Evolutionary conservation across 2,113 vertebrate species (phyloP).

Genomic region (Clupea harengus): DNA sequence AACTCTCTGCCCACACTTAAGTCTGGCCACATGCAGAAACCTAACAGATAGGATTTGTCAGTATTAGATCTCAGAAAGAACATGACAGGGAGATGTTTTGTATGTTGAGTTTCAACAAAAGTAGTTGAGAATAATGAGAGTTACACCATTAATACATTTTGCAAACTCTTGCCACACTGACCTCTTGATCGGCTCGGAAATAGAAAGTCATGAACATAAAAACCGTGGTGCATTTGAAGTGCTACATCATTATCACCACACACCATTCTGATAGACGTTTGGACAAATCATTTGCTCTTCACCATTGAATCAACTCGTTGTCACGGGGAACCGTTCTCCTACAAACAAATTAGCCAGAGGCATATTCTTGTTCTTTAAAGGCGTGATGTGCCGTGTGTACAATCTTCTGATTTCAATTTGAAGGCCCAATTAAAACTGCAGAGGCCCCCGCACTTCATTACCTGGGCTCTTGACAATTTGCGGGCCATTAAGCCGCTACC

Average conservation of each 20-base stretch:
- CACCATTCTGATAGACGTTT: neutral
- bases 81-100: too few relatives aligned
- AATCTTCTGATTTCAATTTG: conserved; percentile 72
- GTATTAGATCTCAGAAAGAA: neutral
- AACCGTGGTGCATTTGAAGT: neutral
- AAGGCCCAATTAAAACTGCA: conserved; percentile 77
- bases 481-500: conserved; percentile 73
- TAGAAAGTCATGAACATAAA: neutral
- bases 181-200: neutral
- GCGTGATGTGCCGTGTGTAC: conserved; percentile 70
- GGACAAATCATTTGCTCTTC: neutral
- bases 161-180: neutral
- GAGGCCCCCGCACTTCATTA: conserved; percentile 77
- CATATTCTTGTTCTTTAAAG: conserved; percentile 68
- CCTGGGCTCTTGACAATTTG: conserved; percentile 70
- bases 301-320: neutral
- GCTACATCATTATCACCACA: neutral
- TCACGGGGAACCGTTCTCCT: conserved; percentile 29
- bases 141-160: too few relatives aligned
- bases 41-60: too few relatives aligned
- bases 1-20: neutral
- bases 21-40: neutral
- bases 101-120: neutral
- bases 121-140: neutral
- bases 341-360: conserved; percentile 58